Evolutionary conservation across 1,140 invertebrate genomes (phyloP).

Genomic region (Drosophila watanabei): DNA sequence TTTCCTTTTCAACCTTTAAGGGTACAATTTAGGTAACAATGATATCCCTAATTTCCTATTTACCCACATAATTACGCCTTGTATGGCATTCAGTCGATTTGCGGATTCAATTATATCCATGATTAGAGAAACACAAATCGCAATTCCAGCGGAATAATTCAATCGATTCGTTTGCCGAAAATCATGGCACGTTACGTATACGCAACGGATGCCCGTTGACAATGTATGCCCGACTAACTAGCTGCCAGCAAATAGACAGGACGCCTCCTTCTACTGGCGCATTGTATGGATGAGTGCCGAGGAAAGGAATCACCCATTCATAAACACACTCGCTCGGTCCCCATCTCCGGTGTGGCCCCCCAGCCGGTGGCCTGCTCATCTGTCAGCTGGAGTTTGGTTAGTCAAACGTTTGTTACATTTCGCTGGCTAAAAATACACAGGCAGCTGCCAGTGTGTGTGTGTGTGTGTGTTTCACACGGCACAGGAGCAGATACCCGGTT

Average conservation of each 20-base stretch:
- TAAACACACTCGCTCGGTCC: slow-evolving; percentile 19
- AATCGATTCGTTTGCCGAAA: slow-evolving; percentile 45
- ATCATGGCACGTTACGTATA: slow-evolving; percentile 60
- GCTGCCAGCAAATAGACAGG: slow-evolving; percentile 41
- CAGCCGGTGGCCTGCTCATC: slow-evolving; percentile 34
- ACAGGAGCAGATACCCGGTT: slow-evolving; percentile 9
- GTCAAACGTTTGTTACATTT: slow-evolving; percentile 71
- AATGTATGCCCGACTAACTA: slow-evolving; percentile 49
- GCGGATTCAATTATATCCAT: slow-evolving; percentile 37
- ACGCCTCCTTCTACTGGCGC: slow-evolving; percentile 2
- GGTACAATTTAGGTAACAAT: not conserved
- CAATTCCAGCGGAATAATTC: slow-evolving; percentile 34
- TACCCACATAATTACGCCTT: slow-evolving; percentile 25
- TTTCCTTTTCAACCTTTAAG: not conserved
- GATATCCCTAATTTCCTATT: slow-evolving; percentile 31
- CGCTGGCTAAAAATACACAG: slow-evolving; percentile 70
- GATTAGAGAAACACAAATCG: slow-evolving; percentile 44
- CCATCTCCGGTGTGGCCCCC: slow-evolving; percentile 14
- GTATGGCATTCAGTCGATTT: slow-evolving; percentile 16
- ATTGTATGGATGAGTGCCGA: slow-evolving; percentile 27
- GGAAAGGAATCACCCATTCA: slow-evolving; percentile 53
- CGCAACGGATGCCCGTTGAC: slow-evolving; percentile 54
- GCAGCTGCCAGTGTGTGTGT: slow-evolving; percentile 5
- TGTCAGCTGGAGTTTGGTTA: slow-evolving; percentile 75
- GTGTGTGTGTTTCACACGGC: slow-evolving; percentile 45